Percentiles rank a stretch among this genome's conserved stretches.
Conservation (phyloP, 2,113 vertebrate species). For the Candoia aspera region DNA sequence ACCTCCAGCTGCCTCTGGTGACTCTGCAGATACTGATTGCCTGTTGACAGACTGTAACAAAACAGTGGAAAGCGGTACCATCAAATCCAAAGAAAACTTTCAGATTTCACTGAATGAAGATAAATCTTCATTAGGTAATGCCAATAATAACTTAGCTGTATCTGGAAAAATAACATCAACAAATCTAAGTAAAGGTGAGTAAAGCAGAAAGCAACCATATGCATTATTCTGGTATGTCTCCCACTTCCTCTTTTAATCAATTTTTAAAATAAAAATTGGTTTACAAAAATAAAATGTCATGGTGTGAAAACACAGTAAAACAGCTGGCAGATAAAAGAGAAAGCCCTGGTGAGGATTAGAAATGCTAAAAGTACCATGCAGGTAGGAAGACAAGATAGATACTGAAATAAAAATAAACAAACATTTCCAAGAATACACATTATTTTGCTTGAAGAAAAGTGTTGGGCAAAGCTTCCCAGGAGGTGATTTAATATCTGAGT, state of each 20-base stretch:
- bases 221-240: neutral
- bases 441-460: neutral
- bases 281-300: neutral
- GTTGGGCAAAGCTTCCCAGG: neutral
- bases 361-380: neutral
- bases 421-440: neutral
- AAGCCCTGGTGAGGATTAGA: neutral
- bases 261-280: neutral
- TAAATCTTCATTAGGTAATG: constrained; percentile 47
- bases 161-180: constrained; percentile 49
- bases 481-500: neutral
- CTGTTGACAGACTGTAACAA: constrained; percentile 19
- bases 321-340: neutral
- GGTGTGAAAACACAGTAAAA: neutral
- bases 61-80: constrained; percentile 25
- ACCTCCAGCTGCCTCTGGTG: constrained; percentile 71
- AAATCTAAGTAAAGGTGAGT: constrained; percentile 68
- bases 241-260: neutral
- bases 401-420: neutral
- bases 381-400: neutral
- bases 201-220: neutral
- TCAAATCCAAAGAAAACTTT: constrained; percentile 15
- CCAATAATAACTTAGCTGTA: constrained; percentile 51
- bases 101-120: constrained; percentile 58
- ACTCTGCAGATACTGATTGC: constrained; percentile 68